A percentile compares a stretch with the other conserved stretches of the same genome.
These are phyloP conservation scores for Diadema setosum DNA, from an alignment of 35 echinoderm and acorn worm species.

Conservation along the genomic window DNA sequence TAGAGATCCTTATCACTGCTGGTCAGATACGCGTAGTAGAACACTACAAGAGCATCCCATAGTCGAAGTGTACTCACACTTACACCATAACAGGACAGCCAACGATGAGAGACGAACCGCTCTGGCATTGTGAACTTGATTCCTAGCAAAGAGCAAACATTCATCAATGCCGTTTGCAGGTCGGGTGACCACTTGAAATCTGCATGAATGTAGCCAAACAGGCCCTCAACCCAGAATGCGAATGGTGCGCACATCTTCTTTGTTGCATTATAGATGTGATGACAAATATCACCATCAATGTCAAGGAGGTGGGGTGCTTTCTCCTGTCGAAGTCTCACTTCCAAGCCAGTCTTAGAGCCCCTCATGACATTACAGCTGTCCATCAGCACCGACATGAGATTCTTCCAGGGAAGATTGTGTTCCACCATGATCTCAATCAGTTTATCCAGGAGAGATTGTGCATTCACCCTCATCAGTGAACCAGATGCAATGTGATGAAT, in stretches of 20 bases:
- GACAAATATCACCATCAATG: slow-evolving; percentile 69
- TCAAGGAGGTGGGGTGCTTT: slow-evolving; percentile 56
- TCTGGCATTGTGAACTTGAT: slow-evolving; percentile 25
- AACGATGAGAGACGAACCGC: not conserved
- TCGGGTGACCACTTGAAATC: slow-evolving; percentile 41
- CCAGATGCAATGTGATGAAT: slow-evolving; percentile 29
- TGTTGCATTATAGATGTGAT: slow-evolving; percentile 52
- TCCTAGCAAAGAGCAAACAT: not conserved
- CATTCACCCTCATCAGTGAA: not conserved
- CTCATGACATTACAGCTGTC: slow-evolving; percentile 53
- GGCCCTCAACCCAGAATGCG: not conserved
- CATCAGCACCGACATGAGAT: slow-evolving; percentile 37
- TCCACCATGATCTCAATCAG: not conserved
- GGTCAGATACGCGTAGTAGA: slow-evolving; percentile 41
- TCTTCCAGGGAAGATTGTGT: slow-evolving; percentile 42
- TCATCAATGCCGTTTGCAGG: not conserved
- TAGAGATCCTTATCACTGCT: not conserved
- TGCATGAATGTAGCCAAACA: not conserved
- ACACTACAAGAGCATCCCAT: slow-evolving; percentile 5
- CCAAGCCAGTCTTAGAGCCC: slow-evolving; percentile 53
- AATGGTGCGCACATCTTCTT: slow-evolving; percentile 30
- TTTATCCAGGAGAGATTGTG: not conserved
- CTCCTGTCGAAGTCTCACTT: slow-evolving; percentile 10
- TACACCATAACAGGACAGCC: slow-evolving; percentile 2
- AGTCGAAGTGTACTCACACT: not conserved